A percentile compares a stretch with the other conserved stretches of the same genome.
Evolutionary conservation across 2,113 vertebrate species (phyloP).

Genomic region (Rousettus leschenaultii): DNA sequence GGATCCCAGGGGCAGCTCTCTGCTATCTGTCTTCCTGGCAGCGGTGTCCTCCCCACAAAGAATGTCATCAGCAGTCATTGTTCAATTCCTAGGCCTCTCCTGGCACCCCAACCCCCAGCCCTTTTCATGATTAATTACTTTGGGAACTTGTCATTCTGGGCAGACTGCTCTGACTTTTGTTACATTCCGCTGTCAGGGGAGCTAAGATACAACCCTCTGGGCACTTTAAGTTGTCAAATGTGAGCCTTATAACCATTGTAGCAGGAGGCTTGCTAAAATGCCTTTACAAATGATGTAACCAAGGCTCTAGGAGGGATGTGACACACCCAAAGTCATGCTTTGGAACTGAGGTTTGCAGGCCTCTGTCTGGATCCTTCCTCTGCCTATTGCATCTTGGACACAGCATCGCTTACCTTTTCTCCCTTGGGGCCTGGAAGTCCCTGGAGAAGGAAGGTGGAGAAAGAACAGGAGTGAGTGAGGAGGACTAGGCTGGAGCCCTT

Average conservation of each 20-base stretch:
- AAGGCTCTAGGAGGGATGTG: not conserved
- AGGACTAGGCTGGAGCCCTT: rapidly evolving
- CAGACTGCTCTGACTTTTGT: not conserved
- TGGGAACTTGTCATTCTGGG: not conserved
- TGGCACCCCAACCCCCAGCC: too few relatives aligned
- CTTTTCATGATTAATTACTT: not conserved
- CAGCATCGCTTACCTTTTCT: slow-evolving; percentile 89
- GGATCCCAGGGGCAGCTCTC: not conserved
- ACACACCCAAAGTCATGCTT: not conserved
- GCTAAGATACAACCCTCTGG: not conserved
- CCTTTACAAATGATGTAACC: not conserved
- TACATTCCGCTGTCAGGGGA: not conserved
- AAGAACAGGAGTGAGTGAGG: not conserved
- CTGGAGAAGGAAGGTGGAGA: slow-evolving; percentile 79
- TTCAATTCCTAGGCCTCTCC: not conserved
- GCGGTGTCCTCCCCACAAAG: not conserved
- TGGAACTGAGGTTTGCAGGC: not conserved
- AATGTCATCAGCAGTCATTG: not conserved
- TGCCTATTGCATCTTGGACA: not conserved
- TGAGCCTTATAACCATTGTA: not conserved
- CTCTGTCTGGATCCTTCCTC: not conserved
- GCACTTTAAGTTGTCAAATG: not conserved
- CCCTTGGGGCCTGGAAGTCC: slow-evolving; percentile 92
- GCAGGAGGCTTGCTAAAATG: not conserved
- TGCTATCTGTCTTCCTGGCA: not conserved